Evolutionary conservation across 2,888 invertebrate genomes (phyloP).

Genomic region (Nymphalis urticae): DNA sequence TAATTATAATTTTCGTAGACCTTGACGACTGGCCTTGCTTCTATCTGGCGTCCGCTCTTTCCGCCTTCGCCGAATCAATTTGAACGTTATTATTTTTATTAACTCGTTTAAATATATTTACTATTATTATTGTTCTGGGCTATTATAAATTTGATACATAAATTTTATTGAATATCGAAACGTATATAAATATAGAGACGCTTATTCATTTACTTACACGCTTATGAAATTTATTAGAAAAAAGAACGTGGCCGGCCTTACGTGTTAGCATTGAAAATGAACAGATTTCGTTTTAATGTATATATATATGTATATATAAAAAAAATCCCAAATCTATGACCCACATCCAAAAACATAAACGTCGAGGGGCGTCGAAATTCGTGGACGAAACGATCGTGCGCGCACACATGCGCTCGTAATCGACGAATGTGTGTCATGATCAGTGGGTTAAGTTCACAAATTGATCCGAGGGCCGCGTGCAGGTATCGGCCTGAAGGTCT

Average conservation of each 20-base stretch:
- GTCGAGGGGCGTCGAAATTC: conserved; percentile 43
- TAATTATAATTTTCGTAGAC: conserved; percentile 55
- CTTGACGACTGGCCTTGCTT: conserved; percentile 75
- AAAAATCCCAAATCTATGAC: conserved; percentile 40
- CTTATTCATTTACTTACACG: background rate
- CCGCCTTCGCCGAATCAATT: conserved; percentile 80
- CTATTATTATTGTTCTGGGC: background rate
- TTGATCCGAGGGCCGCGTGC: conserved; percentile 64
- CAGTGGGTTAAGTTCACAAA: conserved; percentile 81
- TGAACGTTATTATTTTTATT: conserved; percentile 64
- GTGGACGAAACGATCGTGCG: conserved; percentile 57
- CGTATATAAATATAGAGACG: no score
- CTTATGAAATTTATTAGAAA: background rate
- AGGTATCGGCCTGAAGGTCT: conserved; percentile 54
- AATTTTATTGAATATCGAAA: background rate
- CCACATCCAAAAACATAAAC: conserved; percentile 45
- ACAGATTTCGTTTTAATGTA: background rate
- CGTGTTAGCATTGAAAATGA: background rate
- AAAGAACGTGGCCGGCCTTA: background rate
- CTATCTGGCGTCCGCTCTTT: conserved; percentile 78
- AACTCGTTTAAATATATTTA: conserved; percentile 30
- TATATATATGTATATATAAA: conserved; percentile 2
- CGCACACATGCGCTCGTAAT: conserved; percentile 66
- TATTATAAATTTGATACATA: background rate
- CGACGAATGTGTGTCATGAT: conserved; percentile 79